Evolutionary conservation across 2,113 vertebrate genomes (phyloP).

Genomic region (Gobiocypris rarus): DNA sequence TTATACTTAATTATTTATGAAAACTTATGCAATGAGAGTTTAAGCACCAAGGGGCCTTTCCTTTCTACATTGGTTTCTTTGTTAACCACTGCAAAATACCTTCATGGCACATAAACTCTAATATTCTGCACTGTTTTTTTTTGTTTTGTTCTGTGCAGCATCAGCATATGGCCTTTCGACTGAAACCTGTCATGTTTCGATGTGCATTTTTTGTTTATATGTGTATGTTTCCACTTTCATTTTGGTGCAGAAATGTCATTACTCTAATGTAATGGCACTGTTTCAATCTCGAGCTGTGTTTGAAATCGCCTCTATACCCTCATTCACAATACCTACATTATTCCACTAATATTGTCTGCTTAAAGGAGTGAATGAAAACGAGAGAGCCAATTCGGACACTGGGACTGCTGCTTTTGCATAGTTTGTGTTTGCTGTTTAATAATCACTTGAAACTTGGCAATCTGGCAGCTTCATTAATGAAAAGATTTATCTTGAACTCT

Average conservation of each 20-base stretch:
- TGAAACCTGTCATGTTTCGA: not conserved
- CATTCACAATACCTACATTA: too few species aligned
- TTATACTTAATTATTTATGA: constrained; percentile 77
- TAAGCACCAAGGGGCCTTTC: constrained; percentile 60
- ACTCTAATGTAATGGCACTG: not conserved
- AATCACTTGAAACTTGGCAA: too few species aligned
- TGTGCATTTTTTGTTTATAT: not conserved
- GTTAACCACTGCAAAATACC: constrained; percentile 37
- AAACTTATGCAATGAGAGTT: constrained; percentile 63
- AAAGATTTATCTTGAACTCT: too few species aligned
- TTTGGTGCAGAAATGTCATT: not conserved
- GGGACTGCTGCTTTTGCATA: too few species aligned
- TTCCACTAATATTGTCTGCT: too few species aligned
- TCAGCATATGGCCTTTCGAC: constrained; percentile 10
- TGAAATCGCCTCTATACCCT: too few species aligned
- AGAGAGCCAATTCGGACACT: too few species aligned
- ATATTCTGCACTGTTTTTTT: constrained; percentile 36
- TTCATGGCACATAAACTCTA: constrained; percentile 48
- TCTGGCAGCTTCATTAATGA: too few species aligned
- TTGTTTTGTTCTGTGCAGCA: not conserved
- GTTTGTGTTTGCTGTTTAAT: too few species aligned
- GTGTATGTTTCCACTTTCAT: not conserved
- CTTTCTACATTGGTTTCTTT: constrained; percentile 27
- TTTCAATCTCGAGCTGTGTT: not conserved
- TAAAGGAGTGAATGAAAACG: too few species aligned